phyloP scores from a whole-genome alignment of 2,797 vertebrate genomes.

The Eidolon dupreanum region DNA sequence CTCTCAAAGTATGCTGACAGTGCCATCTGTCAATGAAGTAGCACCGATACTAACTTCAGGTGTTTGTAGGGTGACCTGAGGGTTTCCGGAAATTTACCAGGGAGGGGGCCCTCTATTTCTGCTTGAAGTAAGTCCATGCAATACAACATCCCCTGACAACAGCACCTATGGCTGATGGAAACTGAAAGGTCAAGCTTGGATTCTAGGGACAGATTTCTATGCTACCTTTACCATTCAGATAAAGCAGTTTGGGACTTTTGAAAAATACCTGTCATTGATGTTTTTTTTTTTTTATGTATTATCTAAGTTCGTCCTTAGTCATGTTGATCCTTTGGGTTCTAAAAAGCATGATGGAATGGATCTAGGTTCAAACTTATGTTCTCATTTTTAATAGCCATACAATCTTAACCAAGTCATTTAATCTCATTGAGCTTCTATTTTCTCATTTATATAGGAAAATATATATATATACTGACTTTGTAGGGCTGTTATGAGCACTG shows the following conservation, averaged over 20 bases:
- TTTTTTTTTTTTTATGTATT: background rate
- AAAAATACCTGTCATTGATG: background rate
- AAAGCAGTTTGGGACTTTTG: background rate
- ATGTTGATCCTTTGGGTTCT: background rate
- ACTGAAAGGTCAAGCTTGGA: background rate
- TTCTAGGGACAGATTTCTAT: background rate
- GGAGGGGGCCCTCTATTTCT: background rate
- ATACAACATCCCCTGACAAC: background rate
- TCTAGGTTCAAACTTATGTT: background rate
- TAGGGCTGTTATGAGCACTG: background rate
- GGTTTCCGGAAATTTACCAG: background rate
- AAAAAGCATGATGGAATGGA: background rate
- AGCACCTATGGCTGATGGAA: background rate
- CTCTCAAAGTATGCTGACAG: background rate
- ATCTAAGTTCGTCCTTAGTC: background rate
- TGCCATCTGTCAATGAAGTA: background rate
- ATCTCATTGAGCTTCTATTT: background rate
- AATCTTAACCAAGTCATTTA: background rate
- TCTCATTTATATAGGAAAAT: background rate
- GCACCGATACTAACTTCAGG: background rate
- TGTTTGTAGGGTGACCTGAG: background rate
- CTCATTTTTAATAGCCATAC: background rate
- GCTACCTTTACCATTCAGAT: background rate
- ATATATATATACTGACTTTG: background rate
- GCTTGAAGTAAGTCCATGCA: background rate